Percentiles rank a stretch among this genome's conserved stretches.
Conservation (phyloP, 92 coral and sea anemone genomes). For the Palythoa caribaeorum region DNA sequence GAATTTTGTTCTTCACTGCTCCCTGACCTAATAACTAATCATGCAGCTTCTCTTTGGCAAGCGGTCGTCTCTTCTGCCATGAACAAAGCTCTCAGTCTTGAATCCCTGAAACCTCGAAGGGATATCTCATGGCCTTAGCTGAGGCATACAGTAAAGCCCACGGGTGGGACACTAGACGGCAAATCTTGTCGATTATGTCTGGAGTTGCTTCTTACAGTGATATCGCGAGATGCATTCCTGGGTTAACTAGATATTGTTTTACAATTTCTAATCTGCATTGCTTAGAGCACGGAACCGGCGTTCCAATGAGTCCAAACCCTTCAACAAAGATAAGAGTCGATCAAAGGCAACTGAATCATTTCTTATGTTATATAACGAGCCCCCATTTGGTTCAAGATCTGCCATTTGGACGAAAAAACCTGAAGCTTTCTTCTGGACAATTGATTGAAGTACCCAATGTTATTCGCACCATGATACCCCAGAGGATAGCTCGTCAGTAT, state of each 20-base stretch:
- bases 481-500: constrained; percentile 20
- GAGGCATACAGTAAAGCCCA: constrained; percentile 53
- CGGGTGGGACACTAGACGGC: constrained; percentile 50
- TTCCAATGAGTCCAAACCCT: too few species aligned
- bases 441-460: constrained; percentile 14
- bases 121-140: constrained; percentile 54
- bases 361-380: constrained; percentile 62
- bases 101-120: constrained; percentile 29
- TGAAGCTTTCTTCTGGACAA: constrained; percentile 20
- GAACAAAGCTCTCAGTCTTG: neutral
- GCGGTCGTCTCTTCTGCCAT: constrained; percentile 17
- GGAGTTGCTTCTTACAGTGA: constrained; percentile 30
- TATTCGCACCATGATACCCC: constrained; percentile 25
- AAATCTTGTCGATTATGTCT: too few species aligned
- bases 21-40: constrained; percentile 22
- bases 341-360: constrained; percentile 19
- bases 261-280: too few species aligned
- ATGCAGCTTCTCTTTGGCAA: constrained; percentile 57
- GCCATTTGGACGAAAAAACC: constrained; percentile 59
- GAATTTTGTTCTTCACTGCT: constrained; percentile 50
- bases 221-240: neutral
- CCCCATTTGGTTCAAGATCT: constrained; percentile 61
- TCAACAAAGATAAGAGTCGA: too few species aligned
- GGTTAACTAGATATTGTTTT: too few species aligned
- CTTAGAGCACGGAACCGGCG: neutral